Percentiles rank a stretch among this genome's conserved stretches.
phyloP scores from a whole-genome alignment of 2,888 invertebrate genomes.

The Chesias legatella region DNA sequence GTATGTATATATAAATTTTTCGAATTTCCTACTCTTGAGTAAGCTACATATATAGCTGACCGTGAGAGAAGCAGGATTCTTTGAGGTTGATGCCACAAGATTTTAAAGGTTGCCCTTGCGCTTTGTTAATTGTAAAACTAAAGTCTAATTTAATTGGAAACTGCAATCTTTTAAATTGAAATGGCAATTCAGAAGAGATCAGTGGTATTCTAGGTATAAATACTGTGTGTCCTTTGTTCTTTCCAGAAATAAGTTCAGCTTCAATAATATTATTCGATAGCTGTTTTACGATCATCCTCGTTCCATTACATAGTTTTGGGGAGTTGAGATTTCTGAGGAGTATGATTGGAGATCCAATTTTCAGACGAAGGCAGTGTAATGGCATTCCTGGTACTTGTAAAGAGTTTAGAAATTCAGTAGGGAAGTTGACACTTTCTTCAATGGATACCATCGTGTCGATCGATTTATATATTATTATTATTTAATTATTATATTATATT shows the following conservation, averaged over 20 bases:
- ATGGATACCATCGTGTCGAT: constrained; percentile 33
- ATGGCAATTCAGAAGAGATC: constrained; percentile 30
- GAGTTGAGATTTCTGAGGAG: constrained; percentile 32
- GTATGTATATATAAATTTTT: constrained; percentile 23
- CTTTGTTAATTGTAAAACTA: constrained; percentile 30
- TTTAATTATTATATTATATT: too few species aligned
- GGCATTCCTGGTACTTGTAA: constrained; percentile 35
- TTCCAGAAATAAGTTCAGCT: constrained; percentile 30
- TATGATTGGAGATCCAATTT: constrained; percentile 26
- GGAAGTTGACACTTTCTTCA: constrained; percentile 41
- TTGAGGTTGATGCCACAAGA: neutral
- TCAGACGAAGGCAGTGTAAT: constrained; percentile 35
- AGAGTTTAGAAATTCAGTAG: constrained; percentile 39
- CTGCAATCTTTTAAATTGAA: constrained; percentile 30
- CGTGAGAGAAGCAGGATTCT: constrained; percentile 16
- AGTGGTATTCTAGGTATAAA: constrained; percentile 34
- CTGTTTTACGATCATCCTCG: constrained; percentile 7
- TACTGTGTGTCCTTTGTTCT: constrained; percentile 35
- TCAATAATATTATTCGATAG: constrained; percentile 29
- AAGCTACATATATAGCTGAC: constrained; percentile 34
- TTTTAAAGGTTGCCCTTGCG: constrained; percentile 3
- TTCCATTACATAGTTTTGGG: constrained; percentile 22
- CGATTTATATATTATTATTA: constrained; percentile 37
- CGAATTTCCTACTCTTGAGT: constrained; percentile 31
- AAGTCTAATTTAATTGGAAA: constrained; percentile 31